Percentiles rank a stretch among this genome's conserved stretches.
Conservation (phyloP, 2,797 vertebrate species). For the Gallinago nigripennis region DNA sequence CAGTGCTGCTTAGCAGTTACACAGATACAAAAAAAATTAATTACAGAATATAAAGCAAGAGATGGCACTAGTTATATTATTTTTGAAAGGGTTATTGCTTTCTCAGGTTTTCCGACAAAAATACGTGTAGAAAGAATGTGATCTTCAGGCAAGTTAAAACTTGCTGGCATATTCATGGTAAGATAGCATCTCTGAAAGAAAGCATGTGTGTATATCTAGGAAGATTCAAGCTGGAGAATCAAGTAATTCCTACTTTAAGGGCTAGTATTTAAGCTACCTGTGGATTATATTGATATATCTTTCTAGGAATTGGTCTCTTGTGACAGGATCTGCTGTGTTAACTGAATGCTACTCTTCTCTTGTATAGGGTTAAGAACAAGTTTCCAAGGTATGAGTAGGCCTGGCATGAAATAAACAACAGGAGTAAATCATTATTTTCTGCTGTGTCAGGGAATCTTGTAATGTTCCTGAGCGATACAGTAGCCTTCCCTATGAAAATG, state of each 20-base stretch:
- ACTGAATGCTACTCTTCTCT: neutral
- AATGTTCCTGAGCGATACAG: neutral
- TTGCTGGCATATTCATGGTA: neutral
- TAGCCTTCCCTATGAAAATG: neutral
- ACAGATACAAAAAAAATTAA: neutral
- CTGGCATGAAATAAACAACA: neutral
- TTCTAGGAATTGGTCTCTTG: neutral
- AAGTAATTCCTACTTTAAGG: neutral
- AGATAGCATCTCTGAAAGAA: neutral
- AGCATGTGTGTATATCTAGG: neutral
- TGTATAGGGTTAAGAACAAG: neutral
- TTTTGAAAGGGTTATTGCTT: neutral
- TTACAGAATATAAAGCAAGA: neutral
- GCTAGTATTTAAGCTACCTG: neutral
- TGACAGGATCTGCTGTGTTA: neutral
- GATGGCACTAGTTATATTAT: neutral
- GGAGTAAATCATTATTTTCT: neutral
- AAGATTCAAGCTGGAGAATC: neutral
- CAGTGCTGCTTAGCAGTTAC: neutral
- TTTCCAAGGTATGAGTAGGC: neutral
- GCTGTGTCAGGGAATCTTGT: neutral
- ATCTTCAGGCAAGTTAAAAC: slow-evolving; percentile 1
- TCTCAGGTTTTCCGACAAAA: neutral
- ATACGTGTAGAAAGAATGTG: neutral
- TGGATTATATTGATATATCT: neutral